A percentile compares a stretch with the other conserved stretches of the same genome.
Evolutionary conservation across 92 coral and sea anemone genomes (phyloP).

Genomic region (Parazoanthus darwini): DNA sequence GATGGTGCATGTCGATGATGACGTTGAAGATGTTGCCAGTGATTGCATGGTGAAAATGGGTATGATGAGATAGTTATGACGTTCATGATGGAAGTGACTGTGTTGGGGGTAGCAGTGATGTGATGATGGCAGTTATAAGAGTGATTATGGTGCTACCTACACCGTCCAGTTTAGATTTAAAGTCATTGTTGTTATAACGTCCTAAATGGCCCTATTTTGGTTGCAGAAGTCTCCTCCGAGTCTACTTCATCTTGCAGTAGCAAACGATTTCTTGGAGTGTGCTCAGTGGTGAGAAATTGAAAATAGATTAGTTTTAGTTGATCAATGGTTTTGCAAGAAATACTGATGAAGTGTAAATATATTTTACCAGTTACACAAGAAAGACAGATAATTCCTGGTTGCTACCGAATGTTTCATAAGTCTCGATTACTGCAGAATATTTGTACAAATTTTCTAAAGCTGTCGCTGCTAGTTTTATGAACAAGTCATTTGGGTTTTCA

Average conservation of each 20-base stretch:
- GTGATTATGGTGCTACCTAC: neutral
- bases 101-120: neutral
- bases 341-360: no score
- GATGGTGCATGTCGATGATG: no score
- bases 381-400: no score
- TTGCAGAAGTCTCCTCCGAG: constrained; percentile 78
- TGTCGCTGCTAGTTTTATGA: no score
- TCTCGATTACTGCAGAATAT: no score
- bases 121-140: neutral
- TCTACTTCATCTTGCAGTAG: constrained; percentile 84
- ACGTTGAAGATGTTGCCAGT: no score
- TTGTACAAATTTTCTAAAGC: no score
- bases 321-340: neutral
- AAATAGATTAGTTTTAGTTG: no score
- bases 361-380: no score
- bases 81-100: neutral
- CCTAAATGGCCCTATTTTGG: neutral
- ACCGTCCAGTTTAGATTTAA: neutral
- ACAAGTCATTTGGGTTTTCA: no score
- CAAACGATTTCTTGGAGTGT: constrained; percentile 92
- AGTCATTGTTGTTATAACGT: neutral
- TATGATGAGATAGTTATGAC: neutral
- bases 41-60: no score
- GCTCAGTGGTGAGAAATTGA: constrained; percentile 71
- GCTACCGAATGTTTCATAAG: no score